Conservation (phyloP, 1,140 invertebrate genomes). For the Heterodera schachtii region DNA sequence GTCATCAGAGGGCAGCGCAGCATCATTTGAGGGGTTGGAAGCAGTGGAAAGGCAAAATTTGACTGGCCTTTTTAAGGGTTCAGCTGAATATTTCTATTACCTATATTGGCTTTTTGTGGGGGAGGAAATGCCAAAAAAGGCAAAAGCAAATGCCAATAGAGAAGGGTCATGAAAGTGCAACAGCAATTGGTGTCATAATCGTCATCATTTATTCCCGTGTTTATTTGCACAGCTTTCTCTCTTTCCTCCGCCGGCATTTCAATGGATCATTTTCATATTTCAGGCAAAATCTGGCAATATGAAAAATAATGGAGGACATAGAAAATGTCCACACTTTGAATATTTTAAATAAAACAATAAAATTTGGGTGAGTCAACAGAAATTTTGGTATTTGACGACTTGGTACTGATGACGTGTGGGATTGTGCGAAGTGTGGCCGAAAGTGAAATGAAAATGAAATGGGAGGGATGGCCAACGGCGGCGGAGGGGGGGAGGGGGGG, state of each 20-base stretch:
- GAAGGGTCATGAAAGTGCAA: neutral
- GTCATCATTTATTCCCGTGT: neutral
- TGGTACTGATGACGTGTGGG: no score
- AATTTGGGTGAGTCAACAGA: neutral
- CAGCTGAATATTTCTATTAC: conserved; percentile 65
- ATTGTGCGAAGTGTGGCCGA: no score
- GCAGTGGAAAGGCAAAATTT: neutral
- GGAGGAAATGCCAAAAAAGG: conserved; percentile 84
- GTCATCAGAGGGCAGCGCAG: neutral
- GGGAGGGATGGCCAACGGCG: no score
- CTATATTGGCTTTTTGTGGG: no score
- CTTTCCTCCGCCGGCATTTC: neutral
- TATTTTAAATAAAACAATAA: neutral
- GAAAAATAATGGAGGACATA: neutral
- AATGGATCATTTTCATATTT: neutral
- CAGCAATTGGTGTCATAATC: no score
- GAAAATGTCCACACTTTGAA: neutral
- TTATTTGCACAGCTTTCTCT: neutral
- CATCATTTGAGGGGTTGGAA: conserved; percentile 1
- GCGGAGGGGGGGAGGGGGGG: no score
- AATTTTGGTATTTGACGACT: no score
- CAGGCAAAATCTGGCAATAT: neutral
- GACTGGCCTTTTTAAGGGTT: neutral
- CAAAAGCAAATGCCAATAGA: conserved; percentile 35
- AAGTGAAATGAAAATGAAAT: no score